These are phyloP conservation scores for Gobio gobio DNA, from an alignment of 2,113 vertebrate species.

Conservation along the genomic window DNA sequence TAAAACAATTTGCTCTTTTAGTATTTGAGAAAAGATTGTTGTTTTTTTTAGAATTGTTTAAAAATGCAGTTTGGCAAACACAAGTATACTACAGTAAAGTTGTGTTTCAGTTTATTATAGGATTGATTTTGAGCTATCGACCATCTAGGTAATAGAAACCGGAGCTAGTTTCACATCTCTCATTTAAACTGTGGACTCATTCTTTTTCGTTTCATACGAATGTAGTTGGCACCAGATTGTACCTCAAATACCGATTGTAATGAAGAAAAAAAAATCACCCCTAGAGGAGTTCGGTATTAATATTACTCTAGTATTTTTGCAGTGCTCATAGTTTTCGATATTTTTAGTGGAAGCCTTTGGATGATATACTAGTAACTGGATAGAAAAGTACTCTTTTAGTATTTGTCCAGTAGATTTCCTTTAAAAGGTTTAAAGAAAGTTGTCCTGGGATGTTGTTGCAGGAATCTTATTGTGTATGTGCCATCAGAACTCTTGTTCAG, in stretches of 20 bases:
- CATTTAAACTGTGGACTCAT: neutral
- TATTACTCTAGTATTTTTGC: neutral
- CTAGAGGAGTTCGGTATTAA: neutral
- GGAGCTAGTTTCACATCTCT: neutral
- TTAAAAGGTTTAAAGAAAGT: neutral
- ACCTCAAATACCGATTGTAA: neutral
- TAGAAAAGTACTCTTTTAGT: neutral
- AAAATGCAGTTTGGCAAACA: too few species aligned
- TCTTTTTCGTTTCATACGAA: neutral
- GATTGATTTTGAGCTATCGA: neutral
- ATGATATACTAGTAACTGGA: too few species aligned
- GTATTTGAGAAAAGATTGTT: neutral
- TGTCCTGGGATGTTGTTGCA: too few species aligned
- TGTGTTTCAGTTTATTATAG: neutral
- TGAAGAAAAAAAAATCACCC: neutral
- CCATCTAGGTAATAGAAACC: neutral
- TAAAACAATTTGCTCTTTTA: neutral
- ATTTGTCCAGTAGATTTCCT: neutral
- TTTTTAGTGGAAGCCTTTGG: too few species aligned
- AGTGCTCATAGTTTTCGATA: neutral
- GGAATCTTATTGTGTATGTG: neutral
- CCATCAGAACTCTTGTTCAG: too few species aligned
- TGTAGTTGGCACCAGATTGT: neutral
- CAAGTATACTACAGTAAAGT: neutral
- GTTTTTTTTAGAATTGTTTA: too few species aligned